Percentiles rank a stretch among this genome's conserved stretches.
Evolutionary conservation across 2,113 vertebrate species (phyloP).

Genomic region (Corythaixoides concolor): DNA sequence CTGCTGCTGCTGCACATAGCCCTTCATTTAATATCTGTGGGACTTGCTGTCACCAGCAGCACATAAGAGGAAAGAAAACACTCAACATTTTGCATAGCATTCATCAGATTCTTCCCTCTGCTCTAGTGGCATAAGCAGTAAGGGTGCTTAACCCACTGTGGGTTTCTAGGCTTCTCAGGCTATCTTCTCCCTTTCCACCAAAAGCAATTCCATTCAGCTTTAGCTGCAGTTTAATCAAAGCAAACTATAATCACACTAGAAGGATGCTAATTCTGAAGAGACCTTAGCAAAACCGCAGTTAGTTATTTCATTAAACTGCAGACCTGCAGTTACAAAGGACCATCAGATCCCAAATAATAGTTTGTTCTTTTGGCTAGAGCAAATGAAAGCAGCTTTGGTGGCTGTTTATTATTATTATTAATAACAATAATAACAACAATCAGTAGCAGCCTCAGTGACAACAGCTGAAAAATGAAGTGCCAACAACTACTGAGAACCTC

Average conservation of each 20-base stretch:
- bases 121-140: not conserved
- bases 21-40: not conserved
- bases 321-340: slow-evolving; percentile 13
- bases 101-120: slow-evolving; percentile 7
- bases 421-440: not conserved
- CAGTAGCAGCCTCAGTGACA: not conserved
- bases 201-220: not conserved
- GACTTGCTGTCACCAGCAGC: slow-evolving; percentile 23
- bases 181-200: not conserved
- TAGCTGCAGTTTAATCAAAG: slow-evolving; percentile 57
- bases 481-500: not conserved
- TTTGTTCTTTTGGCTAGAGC: not conserved
- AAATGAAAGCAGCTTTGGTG: not conserved
- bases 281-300: slow-evolving; percentile 21
- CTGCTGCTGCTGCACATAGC: not conserved
- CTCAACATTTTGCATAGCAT: not conserved
- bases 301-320: slow-evolving; percentile 33
- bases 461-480: not conserved
- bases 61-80: not conserved
- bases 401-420: not conserved
- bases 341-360: not conserved
- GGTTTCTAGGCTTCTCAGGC: not conserved
- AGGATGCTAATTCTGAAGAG: slow-evolving; percentile 58
- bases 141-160: slow-evolving; percentile 7
- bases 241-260: slow-evolving; percentile 42